phyloP scores from a whole-genome alignment of 2,797 vertebrate genomes.

The Erethizon dorsatum region DNA sequence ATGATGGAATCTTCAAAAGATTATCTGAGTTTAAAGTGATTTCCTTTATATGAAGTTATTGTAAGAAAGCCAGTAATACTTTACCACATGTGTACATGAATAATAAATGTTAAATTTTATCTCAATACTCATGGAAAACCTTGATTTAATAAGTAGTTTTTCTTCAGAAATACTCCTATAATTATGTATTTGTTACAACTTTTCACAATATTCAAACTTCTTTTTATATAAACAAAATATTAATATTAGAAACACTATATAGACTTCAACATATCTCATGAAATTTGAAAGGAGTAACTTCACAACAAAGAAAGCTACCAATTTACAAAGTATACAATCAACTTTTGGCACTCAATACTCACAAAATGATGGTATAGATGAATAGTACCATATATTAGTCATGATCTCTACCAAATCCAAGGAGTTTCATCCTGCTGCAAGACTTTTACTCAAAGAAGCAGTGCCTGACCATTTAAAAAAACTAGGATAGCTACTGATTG shows the following conservation, averaged over 20 bases:
- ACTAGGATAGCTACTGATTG: background rate
- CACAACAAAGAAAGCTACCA: background rate
- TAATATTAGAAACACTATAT: constrained; percentile 25
- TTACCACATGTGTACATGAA: constrained; percentile 43
- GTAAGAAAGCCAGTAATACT: constrained; percentile 62
- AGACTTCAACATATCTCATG: background rate
- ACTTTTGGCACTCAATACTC: background rate
- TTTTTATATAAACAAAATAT: constrained; percentile 23
- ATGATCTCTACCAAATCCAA: background rate
- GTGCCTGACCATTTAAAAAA: background rate
- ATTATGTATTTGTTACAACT: background rate
- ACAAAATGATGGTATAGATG: background rate
- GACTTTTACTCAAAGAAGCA: background rate
- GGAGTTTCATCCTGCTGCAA: background rate
- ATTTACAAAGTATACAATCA: background rate
- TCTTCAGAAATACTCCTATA: background rate
- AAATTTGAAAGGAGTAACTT: constrained; percentile 15
- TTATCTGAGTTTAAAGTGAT: constrained; percentile 25
- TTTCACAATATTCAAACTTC: constrained; percentile 22
- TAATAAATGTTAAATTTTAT: constrained; percentile 30
- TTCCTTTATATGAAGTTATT: constrained; percentile 67
- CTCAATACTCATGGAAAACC: constrained; percentile 50
- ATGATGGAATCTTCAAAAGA: constrained; percentile 60
- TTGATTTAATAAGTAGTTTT: constrained; percentile 59
- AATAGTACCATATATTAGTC: background rate